Base-by-base conservation (phyloP, 23 tunicate species). In the Botrylloides violaceus region DNA sequence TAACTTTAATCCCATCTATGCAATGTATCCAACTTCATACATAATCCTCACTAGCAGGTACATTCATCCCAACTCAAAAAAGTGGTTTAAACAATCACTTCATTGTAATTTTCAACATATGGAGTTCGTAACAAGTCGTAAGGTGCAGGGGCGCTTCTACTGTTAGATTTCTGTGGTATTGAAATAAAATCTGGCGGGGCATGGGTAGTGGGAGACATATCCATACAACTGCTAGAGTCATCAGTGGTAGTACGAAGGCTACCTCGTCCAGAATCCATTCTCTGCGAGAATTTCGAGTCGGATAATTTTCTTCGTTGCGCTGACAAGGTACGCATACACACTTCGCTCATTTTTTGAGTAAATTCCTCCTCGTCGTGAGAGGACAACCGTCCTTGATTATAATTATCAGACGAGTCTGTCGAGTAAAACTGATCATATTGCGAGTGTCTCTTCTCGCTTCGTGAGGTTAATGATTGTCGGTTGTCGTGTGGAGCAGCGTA, bases 321-420 rank as follows among this genome's bases (percentile, higher is more conserved):
- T 19, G 86, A 78, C 26, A 81, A 47, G 9, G 80, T 81, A 36
- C 66, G 58, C 80, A 76, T 78, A 58, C 80, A 81, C 19, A 78
- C 79, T 43, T 81, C 86, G 73, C 86, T 81, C 86, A 81, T 81
- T 65, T 73, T 81, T 30, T 77, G 66, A 20, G 79, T 56, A 59
- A 50, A 36, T 50, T 55, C 48, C 15, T 29, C 38, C 24, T 68
- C 77, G 15, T 72, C 65, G 29, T 23, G 36, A 20, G 80, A 64
- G 34, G 68, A 72, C 29, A 36, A 29, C 26, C 74, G 24, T 4
- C 74, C 56, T n/a, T n/a, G n/a, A n/a, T n/a, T n/a, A 3, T 68
- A 26, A 37, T 68, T 26, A 29, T 20, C 62, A 5, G 29, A 74
- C 50, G 35, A 59, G 29, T 28, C 35, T 3, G 70, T 27, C 3